Conservation (phyloP, 2,113 vertebrate species). For the Suricata suricatta region DNA sequence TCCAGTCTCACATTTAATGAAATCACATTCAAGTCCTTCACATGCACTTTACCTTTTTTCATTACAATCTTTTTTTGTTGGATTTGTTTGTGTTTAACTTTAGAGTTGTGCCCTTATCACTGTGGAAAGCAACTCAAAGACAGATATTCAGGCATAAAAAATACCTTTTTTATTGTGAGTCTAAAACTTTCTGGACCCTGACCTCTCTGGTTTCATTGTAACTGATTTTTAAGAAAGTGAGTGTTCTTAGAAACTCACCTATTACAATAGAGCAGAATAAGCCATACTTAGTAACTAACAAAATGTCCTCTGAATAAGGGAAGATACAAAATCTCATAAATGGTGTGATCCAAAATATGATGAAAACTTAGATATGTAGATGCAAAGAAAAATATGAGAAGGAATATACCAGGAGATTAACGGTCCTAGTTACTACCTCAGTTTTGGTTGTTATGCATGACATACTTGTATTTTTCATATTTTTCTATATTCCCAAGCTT, state of each 20-base stretch:
- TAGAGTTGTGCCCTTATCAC: not conserved
- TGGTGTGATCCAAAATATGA: not conserved
- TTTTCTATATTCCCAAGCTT: not conserved
- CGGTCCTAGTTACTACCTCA: no score
- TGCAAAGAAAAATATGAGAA: not conserved
- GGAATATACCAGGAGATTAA: not conserved
- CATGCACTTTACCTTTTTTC: not conserved
- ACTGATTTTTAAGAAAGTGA: not conserved
- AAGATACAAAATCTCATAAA: not conserved
- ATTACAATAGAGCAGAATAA: not conserved
- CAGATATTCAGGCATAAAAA: not conserved
- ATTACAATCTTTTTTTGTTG: conserved; percentile 10
- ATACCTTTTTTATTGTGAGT: not conserved
- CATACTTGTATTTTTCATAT: not conserved
- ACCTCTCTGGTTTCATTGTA: not conserved
- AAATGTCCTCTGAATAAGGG: not conserved
- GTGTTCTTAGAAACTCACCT: conserved; percentile 20
- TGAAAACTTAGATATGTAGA: not conserved
- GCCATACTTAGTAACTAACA: not conserved
- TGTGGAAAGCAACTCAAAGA: not conserved
- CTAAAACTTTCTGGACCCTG: not conserved
- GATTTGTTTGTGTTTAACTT: conserved; percentile 26
- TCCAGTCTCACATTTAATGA: not conserved
- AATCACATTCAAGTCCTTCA: not conserved
- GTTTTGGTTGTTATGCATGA: not conserved